phyloP scores from a whole-genome alignment of 2,113 vertebrate genomes.

The Sinosuthora webbiana region DNA sequence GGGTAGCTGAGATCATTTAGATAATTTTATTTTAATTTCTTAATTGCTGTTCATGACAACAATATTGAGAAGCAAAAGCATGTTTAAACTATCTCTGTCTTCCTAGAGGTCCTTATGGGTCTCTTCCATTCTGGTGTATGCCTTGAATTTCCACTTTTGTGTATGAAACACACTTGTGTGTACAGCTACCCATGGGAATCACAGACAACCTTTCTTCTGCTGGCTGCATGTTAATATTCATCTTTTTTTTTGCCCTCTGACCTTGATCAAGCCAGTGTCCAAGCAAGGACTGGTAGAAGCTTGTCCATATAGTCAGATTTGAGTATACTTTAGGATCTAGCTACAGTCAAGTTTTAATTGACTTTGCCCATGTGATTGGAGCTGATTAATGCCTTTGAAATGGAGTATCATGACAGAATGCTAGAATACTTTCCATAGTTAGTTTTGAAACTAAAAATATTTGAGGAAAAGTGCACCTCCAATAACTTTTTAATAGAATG shows the following conservation, averaged over 20 bases:
- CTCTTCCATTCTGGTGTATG: neutral
- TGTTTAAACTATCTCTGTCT: neutral
- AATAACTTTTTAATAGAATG: neutral
- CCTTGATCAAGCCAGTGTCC: neutral
- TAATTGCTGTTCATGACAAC: neutral
- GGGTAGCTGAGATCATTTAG: neutral
- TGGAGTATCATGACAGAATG: neutral
- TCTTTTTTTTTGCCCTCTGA: neutral
- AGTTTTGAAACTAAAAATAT: neutral
- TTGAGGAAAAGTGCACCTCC: neutral
- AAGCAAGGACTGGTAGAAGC: neutral
- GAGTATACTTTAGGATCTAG: neutral
- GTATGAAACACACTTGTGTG: neutral
- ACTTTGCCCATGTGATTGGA: neutral
- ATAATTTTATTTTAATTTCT: neutral
- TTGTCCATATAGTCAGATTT: neutral
- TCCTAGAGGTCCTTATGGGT: neutral
- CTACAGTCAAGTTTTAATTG: neutral
- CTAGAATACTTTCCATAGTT: neutral
- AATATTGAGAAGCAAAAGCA: neutral
- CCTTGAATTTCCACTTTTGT: neutral
- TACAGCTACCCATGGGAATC: accelerated
- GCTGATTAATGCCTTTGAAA: neutral
- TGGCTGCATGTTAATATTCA: neutral
- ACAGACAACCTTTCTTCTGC: neutral